A percentile compares a stretch with the other conserved stretches of the same genome.
Evolutionary conservation across 2,797 vertebrate genomes (phyloP).

Genomic region (Cynopterus sphinx): DNA sequence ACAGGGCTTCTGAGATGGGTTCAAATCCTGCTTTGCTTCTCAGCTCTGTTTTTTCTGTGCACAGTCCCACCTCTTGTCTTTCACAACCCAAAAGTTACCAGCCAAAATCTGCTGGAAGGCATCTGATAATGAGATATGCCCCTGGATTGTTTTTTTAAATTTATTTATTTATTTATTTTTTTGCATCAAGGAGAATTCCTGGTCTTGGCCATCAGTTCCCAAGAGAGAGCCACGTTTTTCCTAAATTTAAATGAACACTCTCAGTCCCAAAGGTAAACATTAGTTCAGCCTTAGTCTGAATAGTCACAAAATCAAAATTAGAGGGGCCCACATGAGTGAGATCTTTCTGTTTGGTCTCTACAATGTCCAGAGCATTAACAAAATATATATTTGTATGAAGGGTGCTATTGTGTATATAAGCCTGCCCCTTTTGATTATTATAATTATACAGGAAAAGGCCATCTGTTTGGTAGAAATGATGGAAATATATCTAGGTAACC

Average conservation of each 20-base stretch:
- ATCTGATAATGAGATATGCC: background rate
- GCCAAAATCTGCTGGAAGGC: background rate
- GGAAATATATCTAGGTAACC: conserved; percentile 51
- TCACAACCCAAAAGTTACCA: background rate
- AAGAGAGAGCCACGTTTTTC: conserved; percentile 11
- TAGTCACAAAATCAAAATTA: conserved; percentile 25
- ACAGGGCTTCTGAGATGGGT: background rate
- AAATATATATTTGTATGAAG: background rate
- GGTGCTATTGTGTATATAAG: background rate
- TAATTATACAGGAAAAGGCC: background rate
- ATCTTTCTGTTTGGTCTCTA: background rate
- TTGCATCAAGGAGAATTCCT: background rate
- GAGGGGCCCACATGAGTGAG: background rate
- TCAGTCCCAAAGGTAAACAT: background rate
- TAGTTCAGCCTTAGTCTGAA: background rate
- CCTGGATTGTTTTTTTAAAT: background rate
- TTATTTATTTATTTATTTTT: background rate
- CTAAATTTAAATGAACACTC: background rate
- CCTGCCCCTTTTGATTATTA: background rate
- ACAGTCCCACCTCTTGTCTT: background rate
- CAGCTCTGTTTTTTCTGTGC: background rate
- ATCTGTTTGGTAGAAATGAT: conserved; percentile 43
- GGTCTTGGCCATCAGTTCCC: background rate
- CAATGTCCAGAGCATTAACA: background rate
- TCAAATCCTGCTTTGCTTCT: background rate